Base-by-base conservation (phyloP, 2,797 vertebrate species). In the Craterocephalus amniculus region DNA sequence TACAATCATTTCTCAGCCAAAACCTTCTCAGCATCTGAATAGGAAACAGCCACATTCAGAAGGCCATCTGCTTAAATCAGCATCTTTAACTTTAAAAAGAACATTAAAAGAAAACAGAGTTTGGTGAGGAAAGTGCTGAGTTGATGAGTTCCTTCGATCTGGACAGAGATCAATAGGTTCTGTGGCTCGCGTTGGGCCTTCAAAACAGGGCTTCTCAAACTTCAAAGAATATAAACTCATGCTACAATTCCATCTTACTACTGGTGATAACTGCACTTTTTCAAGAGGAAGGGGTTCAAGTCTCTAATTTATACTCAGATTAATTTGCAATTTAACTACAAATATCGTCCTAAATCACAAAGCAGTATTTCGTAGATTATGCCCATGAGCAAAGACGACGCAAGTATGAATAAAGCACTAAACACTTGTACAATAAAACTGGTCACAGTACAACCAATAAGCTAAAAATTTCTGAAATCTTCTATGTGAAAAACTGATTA, bases 31-130 rank as follows among this genome's bases (percentile, higher is more conserved):
- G 56, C 58, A 67, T 45, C 12, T 35, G 48, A 79, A 67, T 74
- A 72, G 66, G 36, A 77, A 83, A 72, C 4, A 32, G 55, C 56
- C 60, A 35, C 11, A n/a, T 48, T 48, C 71, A 77, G 31, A 5
- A 66, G 26, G 63, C n/a, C 9, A 29, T 8, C 34, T 69, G 78
- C 63, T 79, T 83, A 36, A 70, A 85, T 87, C 82, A 81, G 84
- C 79, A 79, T 59, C 63, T 86, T 80, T 61, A 16, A 55, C 36
- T 60, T 58, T n/a, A 54, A 78, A 70, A 58, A 63, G 12, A 29
- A 76, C n/a, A 76, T 66, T 49, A 43, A 13, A 80, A 1, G 16
- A 70, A 60, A 67, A 51, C 4, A 45, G 40, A 74, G 48, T n/a
- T 40, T 32, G 4, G 31, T 22, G 49, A 60, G 29, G 5, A 78